Conservation (phyloP, 2,113 vertebrate genomes). For the Cololabis saira region DNA sequence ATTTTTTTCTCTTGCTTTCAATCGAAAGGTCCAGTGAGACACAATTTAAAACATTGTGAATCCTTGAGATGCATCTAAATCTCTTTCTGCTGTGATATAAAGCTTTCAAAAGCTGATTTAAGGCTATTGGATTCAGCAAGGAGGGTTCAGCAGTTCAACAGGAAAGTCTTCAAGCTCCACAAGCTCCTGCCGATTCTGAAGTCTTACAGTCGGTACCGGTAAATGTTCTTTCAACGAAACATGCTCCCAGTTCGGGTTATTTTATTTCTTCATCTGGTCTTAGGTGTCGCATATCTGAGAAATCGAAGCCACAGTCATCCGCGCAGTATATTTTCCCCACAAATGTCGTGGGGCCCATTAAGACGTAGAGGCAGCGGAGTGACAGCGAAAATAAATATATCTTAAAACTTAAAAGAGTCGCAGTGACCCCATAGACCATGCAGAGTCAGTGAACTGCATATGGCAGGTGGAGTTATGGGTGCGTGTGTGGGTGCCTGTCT, state of each 20-base stretch:
- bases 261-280: not conserved
- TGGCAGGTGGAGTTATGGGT: constrained; percentile 46
- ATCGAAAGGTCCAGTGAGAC: constrained; percentile 39
- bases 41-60: constrained; percentile 57
- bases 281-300: not conserved
- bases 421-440: constrained; percentile 50
- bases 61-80: constrained; percentile 66
- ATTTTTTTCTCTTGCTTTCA: constrained; percentile 30
- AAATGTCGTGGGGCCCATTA: constrained; percentile 25
- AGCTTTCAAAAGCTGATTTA: constrained; percentile 66
- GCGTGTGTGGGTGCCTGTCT: constrained; percentile 42
- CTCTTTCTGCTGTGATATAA: constrained; percentile 63
- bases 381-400: constrained; percentile 34
- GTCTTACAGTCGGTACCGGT: constrained; percentile 33
- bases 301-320: not conserved
- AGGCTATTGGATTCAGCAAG: constrained; percentile 54
- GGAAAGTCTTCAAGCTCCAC: too few species aligned
- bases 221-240: constrained; percentile 27
- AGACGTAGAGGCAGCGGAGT: constrained; percentile 14
- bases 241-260: not conserved
- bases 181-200: constrained; percentile 40
- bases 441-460: constrained; percentile 34
- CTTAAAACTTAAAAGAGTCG: constrained; percentile 37
- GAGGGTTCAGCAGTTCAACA: constrained; percentile 66
- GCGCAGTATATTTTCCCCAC: not conserved